Base-by-base conservation (phyloP, 2,113 vertebrate species). In the Athene cunicularia region DNA sequence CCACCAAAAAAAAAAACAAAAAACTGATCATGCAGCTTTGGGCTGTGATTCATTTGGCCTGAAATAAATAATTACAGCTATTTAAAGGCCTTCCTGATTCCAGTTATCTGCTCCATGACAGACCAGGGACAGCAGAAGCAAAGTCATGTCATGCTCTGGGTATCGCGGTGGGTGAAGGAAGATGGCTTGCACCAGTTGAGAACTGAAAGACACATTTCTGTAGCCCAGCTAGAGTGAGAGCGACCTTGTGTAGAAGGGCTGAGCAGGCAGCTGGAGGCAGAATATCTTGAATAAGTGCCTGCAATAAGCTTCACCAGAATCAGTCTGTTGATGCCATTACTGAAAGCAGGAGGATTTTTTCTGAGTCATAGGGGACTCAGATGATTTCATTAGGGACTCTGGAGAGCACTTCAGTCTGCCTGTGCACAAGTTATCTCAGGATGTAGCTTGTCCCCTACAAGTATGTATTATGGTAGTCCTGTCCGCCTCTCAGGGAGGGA, bases 31-130 rank as follows among this genome's bases (percentile, higher is more conserved):
- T 56, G 77, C 77, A 88, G 59, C 70, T 95, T 83, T 4, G 9
- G 70, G 77, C 56, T 91, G 73, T 87, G 93, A 97, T 93, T 96
- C 95, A 93, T 74, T 94, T 89, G 63, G 77, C 81, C 33, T 63
- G 89, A 96, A 96, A 95, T 93, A 97, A 96, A 94, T 85, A 96
- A 96, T 90, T 91, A 85, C 70, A 73, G 77, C 92, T 96, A 96
- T 95, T 96, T 96, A 95, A 93, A 91, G 87, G 49, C 39, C 28
- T 72, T 62, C 62, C 35, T 52, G 58, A 90, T 72, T 87, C 77
- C 39, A 87, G 73, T 49, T 80, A 56, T 67, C 41, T 75, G 32
- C 21, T 82, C 58, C 49, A n/a, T 1, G 53, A 68, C 60, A 91
- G 74, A 79, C 39, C 66, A 80, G 70, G 21, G 58, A 85, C 66